Conservation (phyloP, 2,113 vertebrate genomes). For the Synchiropus splendidus region DNA sequence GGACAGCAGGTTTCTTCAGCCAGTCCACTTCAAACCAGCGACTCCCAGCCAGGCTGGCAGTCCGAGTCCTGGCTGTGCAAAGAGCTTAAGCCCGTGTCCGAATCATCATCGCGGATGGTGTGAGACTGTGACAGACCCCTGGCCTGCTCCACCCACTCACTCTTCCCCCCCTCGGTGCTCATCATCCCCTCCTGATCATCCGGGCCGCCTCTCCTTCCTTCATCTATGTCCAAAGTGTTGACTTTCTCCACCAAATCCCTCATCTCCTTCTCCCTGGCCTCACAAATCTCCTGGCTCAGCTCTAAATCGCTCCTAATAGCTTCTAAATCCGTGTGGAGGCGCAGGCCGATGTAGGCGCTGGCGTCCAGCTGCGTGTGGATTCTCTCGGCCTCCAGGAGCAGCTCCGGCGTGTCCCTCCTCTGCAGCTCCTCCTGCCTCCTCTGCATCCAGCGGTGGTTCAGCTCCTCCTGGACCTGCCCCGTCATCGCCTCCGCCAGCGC, state of each 20-base stretch:
- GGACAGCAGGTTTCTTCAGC: neutral
- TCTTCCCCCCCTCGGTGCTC: conserved; percentile 25
- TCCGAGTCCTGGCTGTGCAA: conserved; percentile 97
- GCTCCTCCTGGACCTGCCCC: conserved; percentile 70
- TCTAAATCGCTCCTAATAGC: conserved; percentile 74
- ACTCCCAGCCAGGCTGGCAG: conserved; percentile 77
- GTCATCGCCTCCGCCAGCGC: conserved; percentile 43
- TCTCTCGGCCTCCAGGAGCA: conserved; percentile 74
- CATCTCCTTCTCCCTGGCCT: conserved; percentile 74
- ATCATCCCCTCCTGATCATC: conserved; percentile 23
- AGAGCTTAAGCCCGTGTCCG: conserved; percentile 90
- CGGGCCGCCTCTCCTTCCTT: conserved; percentile 9
- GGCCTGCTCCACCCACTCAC: conserved; percentile 76
- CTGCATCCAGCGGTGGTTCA: conserved; percentile 85
- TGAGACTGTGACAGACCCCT: conserved; percentile 69
- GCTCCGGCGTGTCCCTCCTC: conserved; percentile 27
- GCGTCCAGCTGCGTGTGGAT: conserved; percentile 82
- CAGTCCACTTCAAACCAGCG: conserved; percentile 67
- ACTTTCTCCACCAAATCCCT: conserved; percentile 75
- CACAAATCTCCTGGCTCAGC: conserved; percentile 69
- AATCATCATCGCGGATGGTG: conserved; percentile 80
- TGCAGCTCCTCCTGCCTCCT: conserved; percentile 72
- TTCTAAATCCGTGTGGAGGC: conserved; percentile 83
- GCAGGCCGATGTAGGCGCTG: conserved; percentile 85
- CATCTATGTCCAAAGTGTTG: conserved; percentile 62